Evolutionary conservation across 2,113 vertebrate genomes (phyloP).

Genomic region (Lasiurus cinereus): DNA sequence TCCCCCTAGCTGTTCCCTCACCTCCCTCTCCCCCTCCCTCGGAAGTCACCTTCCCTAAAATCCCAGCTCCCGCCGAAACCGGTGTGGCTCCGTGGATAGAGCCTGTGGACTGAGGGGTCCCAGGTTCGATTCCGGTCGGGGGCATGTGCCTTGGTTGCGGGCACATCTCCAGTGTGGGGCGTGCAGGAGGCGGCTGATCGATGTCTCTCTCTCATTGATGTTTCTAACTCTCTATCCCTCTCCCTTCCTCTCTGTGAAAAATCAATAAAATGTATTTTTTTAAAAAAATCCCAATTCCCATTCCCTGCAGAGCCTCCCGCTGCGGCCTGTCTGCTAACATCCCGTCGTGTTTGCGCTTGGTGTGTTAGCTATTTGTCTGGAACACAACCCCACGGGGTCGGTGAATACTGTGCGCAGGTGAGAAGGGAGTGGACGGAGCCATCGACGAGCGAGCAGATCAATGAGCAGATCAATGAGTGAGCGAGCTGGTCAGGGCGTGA

Average conservation of each 20-base stretch:
- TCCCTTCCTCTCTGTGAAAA: too few relatives aligned
- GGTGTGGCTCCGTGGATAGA: too few relatives aligned
- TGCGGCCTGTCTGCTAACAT: accelerated
- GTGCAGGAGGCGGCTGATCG: too few relatives aligned
- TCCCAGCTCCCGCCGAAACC: neutral
- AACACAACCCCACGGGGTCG: neutral
- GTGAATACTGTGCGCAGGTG: neutral
- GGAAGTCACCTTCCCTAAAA: neutral
- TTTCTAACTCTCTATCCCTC: too few relatives aligned
- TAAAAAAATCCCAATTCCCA: too few relatives aligned
- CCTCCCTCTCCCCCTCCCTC: too few relatives aligned
- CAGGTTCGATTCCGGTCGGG: too few relatives aligned
- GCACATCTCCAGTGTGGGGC: too few relatives aligned
- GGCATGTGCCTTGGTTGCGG: too few relatives aligned
- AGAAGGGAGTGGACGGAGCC: neutral
- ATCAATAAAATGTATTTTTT: too few relatives aligned
- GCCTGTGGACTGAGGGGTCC: too few relatives aligned
- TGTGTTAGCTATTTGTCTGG: neutral
- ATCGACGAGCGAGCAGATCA: accelerated
- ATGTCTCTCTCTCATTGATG: too few relatives aligned
- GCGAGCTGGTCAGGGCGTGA: neutral
- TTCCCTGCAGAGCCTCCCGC: neutral
- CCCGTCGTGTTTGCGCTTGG: accelerated
- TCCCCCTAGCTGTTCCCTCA: neutral
- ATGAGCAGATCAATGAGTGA: neutral